Base-by-base conservation (phyloP, 2,113 vertebrate genomes). In the Bostrychus sinensis region DNA sequence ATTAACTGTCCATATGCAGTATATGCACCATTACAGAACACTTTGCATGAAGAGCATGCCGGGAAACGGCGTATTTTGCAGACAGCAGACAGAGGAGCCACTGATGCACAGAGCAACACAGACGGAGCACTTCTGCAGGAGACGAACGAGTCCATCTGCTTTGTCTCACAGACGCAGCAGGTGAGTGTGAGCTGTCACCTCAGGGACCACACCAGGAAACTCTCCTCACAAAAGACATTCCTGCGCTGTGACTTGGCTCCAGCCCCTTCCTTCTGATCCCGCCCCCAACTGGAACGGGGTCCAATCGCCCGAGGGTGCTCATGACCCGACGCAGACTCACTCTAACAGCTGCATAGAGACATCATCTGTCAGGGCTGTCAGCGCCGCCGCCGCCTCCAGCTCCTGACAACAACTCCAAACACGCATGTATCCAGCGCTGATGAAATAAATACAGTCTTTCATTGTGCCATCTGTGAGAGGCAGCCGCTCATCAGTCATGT, bases 141-240 rank as follows among this genome's bases (percentile, higher is more conserved):
- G 45, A 71, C 80, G 70, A 83, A 79, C 73, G 80, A 79, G 82
- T 77, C 62, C 37, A 36, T 62, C 38, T 71, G n/a, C 63, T 64
- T 54, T 46, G 64, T 68, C 36, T 34, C 56, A 79, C 74, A 90
- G 79, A 79, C 66, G 83, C 89, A 90, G 79, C 90, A 92, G 91
- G 89, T 92, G 89, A 91, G 83, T 74, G 70, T 77, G 82, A 70
- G 87, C 83, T 86, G 88, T 87, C 90, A 87, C 89, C 87, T 81
- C 56, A 13, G 87, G 84, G 84, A 87, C 82, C 77, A 76, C 75
- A 67, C 71, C 67, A 82, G 83, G 77, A 90, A 89, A 91, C 86
- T 90, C 91, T 89, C 89, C 86, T 60, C 81, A 83, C 80, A 71
- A 57, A 42, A 77, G 84, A 88, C 90, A 92, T 92, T 91, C 90